A percentile compares a stretch with the other conserved stretches of the same genome.
phyloP scores from a whole-genome alignment of 2,113 vertebrate species.

The Leiothrix lutea region DNA sequence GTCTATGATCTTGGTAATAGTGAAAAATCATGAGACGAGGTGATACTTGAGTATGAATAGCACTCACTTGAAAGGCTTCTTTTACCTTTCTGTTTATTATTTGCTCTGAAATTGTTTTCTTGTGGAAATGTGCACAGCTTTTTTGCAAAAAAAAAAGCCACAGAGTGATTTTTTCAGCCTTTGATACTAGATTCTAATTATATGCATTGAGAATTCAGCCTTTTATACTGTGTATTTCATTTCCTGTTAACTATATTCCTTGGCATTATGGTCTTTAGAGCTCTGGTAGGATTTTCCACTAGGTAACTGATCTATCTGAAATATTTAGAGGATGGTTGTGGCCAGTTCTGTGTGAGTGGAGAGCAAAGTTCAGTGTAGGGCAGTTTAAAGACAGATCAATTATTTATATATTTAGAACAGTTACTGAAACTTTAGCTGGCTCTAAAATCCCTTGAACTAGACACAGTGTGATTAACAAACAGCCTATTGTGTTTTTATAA shows the following conservation, averaged over 20 bases:
- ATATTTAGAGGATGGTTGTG: conserved; percentile 63
- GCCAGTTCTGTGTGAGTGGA: background rate
- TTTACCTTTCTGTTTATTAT: background rate
- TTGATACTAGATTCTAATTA: background rate
- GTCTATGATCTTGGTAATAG: background rate
- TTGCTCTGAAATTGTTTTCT: background rate
- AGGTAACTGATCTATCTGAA: conserved; percentile 64
- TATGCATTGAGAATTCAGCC: background rate
- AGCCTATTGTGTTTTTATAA: background rate
- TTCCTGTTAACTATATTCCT: background rate
- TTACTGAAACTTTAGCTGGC: conserved; percentile 46
- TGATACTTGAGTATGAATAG: background rate
- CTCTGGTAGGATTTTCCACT: background rate
- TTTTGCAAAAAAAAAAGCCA: background rate
- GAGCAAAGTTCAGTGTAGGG: conserved; percentile 33
- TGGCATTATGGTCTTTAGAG: background rate
- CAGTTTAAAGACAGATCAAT: conserved; percentile 53
- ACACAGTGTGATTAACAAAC: background rate
- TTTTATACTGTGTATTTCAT: background rate
- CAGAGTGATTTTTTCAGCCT: background rate
- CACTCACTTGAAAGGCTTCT: background rate
- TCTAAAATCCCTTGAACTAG: conserved; percentile 30
- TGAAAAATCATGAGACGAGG: background rate
- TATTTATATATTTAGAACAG: conserved; percentile 50
- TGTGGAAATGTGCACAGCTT: background rate